Evolutionary conservation across 1,140 invertebrate genomes (phyloP), one percentile per base, ranked within the genome.

Genomic region (Trichoplusia ni): DNA sequence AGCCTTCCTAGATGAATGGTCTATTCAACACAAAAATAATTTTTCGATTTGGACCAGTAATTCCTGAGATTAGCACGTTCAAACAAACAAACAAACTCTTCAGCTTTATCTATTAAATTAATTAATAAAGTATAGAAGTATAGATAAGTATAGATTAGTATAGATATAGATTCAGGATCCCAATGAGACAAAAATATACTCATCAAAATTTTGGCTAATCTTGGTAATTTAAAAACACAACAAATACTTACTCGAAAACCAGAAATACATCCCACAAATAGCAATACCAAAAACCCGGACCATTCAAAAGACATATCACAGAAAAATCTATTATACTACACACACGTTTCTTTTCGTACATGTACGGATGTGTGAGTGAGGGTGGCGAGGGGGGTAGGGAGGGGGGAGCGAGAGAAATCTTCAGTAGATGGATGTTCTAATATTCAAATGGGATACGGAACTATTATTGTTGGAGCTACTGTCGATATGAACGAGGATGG

Each of bases 381-480:
- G 8, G 27, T 37, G n/a, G n/a, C n/a, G 16, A 54, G 58, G 42
- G 35, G 33, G 35, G 37, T 31, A 54, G 70, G 64, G 71, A 71
- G 70, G 66, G 71, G 47, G 59, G 49, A 11, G 56, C 61, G 74
- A 82, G 79, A 64, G 75, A 84, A 84, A 86, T 89, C 85, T 88
- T 89, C 84, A 75, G 59, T 80, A 77, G 84, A 86, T 86, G 82
- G 78, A 88, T 88, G 84, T 86, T 88, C 85, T 88, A 88, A 88
- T 90, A 90, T 90, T 90, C 85, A 90, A 90, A 90, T 90, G 87
- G 87, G 83, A 90, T 90, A 86, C 86, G 85, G 87, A 90, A 90
- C 87, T 90, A 90, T 88, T 90, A 90, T 90, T 90, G 85, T 88
- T 84, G 79, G 83, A 90, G 85, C 87, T 82, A 90, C 85, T 90